Base-by-base conservation (phyloP, 2,113 vertebrate genomes). In the Sardina pilchardus region DNA sequence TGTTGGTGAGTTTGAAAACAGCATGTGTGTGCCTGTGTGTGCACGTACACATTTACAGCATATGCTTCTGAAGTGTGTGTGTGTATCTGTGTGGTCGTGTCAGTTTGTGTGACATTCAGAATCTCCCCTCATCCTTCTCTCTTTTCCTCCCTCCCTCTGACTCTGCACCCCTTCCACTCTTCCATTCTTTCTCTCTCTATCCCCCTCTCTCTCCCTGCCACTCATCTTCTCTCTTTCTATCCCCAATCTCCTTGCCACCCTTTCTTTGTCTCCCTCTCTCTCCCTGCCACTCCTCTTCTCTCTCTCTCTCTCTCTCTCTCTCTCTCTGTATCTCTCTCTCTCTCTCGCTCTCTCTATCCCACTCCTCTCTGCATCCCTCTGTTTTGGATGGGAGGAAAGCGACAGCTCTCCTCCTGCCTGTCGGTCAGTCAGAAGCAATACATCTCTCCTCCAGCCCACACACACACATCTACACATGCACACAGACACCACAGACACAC, bases 301-400 rank as follows among this genome's bases (percentile, higher is more conserved):
- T 53, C 50, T 53, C 10, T 53, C 59, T 26, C n/a, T 63, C 59
- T n/a, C 59, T 26, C n/a, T 63, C n/a, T 63, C 59, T 9, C 26
- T 71, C 63, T 10, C 10, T 36, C 82, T 83, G n/a, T 71, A 17
- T 83, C 88, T 47, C 26, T 82, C 82, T 34, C n/a, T 53, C 50
- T 53, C 50, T 53, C 50, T 53, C 10, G 4, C n/a, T n/a, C n/a
- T n/a, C n/a, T n/a, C n/a, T n/a, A n/a, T n/a, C n/a, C 16, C 48
- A 39, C 48, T 63, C n/a, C 0, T 4, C 44, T 43, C 82, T 83
- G n/a, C 82, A 17, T 83, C 88, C 53, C 26, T 82, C 82, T 34
- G 36, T 78, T 78, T 78, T 78, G 14, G 34, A 78, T n/a, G 4
- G 48, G 48, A 17, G 59, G 16, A 34, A 71, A 34, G 12, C 39